Conservation (phyloP, 2,797 vertebrate genomes). For the Sebastes elongatus region DNA sequence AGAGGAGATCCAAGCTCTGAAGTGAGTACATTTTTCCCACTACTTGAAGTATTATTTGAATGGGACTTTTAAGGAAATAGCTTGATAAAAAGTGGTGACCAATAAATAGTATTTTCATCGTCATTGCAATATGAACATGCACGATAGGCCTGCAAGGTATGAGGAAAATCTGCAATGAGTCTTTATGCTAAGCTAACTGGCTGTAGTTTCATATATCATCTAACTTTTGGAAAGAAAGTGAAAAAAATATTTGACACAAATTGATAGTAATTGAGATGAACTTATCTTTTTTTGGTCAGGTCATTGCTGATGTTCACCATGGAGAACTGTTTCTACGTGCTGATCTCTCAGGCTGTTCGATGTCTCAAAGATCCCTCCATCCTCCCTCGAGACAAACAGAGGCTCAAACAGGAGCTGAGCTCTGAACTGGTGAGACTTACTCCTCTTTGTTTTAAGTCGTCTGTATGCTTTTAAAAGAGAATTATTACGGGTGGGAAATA, state of each 20-base stretch:
- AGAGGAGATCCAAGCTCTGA: constrained; percentile 91
- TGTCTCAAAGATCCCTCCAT: constrained; percentile 91
- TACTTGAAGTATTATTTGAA: neutral
- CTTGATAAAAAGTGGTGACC: neutral
- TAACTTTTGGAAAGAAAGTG: neutral
- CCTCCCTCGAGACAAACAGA: constrained; percentile 93
- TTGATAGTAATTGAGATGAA: neutral
- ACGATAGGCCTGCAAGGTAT: too few relatives aligned
- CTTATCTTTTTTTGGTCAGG: constrained; percentile 72
- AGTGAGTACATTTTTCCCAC: constrained; percentile 78
- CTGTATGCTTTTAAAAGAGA: too few relatives aligned
- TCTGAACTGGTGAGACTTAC: constrained; percentile 90
- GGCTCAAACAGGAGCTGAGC: constrained; percentile 98
- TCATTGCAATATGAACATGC: too few relatives aligned
- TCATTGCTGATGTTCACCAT: constrained; percentile 96
- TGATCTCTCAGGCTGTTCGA: constrained; percentile 95
- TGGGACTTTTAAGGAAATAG: neutral
- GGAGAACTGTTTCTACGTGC: constrained; percentile 98
- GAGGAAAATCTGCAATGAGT: too few relatives aligned
- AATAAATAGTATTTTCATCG: too few relatives aligned
- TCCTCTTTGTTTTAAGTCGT: too few relatives aligned
- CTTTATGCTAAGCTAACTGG: neutral
- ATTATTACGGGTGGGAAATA: too few relatives aligned
- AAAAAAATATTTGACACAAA: too few relatives aligned
- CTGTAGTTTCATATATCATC: neutral